Evolutionary conservation across 2,888 invertebrate species (phyloP), one percentile per base, ranked within the genome.

Genomic region (Deroplatys truncata): DNA sequence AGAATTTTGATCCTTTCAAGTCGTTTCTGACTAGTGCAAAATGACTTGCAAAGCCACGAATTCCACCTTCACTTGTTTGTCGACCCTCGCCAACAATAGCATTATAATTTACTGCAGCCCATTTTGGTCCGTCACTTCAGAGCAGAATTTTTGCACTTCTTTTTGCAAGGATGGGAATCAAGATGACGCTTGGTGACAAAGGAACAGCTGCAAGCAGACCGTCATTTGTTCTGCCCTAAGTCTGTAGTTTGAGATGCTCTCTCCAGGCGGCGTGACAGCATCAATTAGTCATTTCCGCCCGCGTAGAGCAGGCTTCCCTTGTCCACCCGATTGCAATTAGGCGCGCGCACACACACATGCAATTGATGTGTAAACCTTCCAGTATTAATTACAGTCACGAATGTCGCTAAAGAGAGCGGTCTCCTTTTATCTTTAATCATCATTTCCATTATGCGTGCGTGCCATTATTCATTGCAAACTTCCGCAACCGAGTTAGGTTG

Each of bases 211-310:
- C 85, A 16, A 35, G n/a, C 35, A n/a, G 85, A 20, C 31, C 49
- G 49, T 85, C 85, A 85, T 85, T 85, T 85, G 49, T 85, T 85
- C 85, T 49, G 85, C 49, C 85, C 56, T 20, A 72, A 72, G 56
- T 72, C 56, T 16, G 56, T 72, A 72, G 56, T 72, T 72, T 16
- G 56, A 72, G 56, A 72, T 72, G 56, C 35, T n/a, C 87, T 87
- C 87, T 83, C 43, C 87, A 72, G 83, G 82, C 82, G 31, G 31
- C 87, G 35, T 82, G 87, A 87, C 87, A 87, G 87, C 35, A 82
- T 82, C 87, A 87, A 87, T 87, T 87, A 87, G 87, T 87, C 87
- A 87, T 87, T 87, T 87, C 87, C 87, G 87, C 87, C 82, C 82
- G 29, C 87, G 82, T 82, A 25, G 28, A 29, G 82, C 31, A 31